Base-by-base conservation (phyloP, 2,113 vertebrate species). In the Eclectus roratus region DNA sequence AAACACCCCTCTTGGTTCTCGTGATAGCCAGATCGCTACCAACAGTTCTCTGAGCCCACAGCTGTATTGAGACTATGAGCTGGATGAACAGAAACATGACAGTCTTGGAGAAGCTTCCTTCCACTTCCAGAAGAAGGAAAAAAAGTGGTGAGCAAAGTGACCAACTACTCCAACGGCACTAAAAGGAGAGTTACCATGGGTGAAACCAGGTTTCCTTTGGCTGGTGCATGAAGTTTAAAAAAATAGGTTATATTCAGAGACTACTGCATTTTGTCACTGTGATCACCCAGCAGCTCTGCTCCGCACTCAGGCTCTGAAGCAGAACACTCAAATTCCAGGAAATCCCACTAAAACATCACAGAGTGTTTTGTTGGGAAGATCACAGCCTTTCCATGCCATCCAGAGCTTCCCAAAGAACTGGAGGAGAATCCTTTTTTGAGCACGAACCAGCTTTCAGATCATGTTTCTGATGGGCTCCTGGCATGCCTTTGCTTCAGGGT, bases 401-500 rank as follows among this genome's bases (percentile, higher is more conserved):
- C 10, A 3, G 20, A 55, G 20, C 39, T 80, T 69, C 65, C 56
- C 5, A 44, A 24, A 0, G 1, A 55, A 41, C 37, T 4, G 16
- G 13, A 68, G 53, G 8, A 37, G 43, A 35, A 58, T 14, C 20
- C 35, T 66, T 65, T 37, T 2, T 6, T 47, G n/a, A 47, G 58
- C 37, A 18, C 0, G 6, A 88, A 18, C 46, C n/a, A 58, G 21
- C 56, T 35, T 58, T 93, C 86, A 72, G 79, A 56, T 43, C 81
- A 65, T 18, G 17, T 61, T 70, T 70, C 85, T 71, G 82, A 74
- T 77, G 10, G 9, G 60, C 6, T 93, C 24, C 84, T 85, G 82
- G 88, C 80, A 77, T 3, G 11, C 19, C 94, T 91, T 92, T 84
- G 84, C 81, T 91, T 82, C 91, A 85, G 73, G 81, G 89, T 86